Evolutionary conservation across 2,113 vertebrate genomes (phyloP).

Genomic region (Dissostichus mawsoni): DNA sequence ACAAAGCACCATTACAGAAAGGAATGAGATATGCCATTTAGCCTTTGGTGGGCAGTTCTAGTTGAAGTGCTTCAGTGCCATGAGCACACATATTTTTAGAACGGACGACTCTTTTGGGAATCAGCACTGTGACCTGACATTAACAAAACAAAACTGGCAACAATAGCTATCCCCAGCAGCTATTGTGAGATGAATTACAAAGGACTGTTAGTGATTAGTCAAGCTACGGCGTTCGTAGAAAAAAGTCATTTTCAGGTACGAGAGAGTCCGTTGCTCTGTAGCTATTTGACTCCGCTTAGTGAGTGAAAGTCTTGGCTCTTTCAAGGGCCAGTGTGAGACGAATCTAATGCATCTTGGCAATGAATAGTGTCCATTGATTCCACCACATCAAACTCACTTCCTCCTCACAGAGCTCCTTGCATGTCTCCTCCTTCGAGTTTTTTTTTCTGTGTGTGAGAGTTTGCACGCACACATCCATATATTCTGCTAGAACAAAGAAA

Average conservation of each 20-base stretch:
- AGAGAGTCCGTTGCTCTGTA: constrained; percentile 4
- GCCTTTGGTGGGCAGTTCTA: constrained; percentile 52
- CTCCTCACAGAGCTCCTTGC: constrained; percentile 60
- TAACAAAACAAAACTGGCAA: constrained; percentile 52
- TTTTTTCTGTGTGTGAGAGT: neutral
- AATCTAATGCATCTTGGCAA: constrained; percentile 67
- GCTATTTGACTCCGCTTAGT: constrained; percentile 32
- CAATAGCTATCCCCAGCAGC: constrained; percentile 42
- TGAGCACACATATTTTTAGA: constrained; percentile 57
- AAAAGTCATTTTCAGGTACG: constrained; percentile 15
- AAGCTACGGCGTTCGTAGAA: constrained; percentile 6
- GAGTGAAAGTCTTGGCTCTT: constrained; percentile 46
- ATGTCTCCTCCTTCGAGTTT: constrained; percentile 48
- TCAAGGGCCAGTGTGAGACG: constrained; percentile 57
- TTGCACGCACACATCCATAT: neutral
- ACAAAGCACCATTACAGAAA: constrained; percentile 40
- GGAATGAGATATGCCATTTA: constrained; percentile 54
- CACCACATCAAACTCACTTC: constrained; percentile 75
- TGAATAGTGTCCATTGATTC: constrained; percentile 80
- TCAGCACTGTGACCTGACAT: constrained; percentile 63
- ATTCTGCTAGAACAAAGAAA: constrained; percentile 45
- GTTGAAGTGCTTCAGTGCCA: constrained; percentile 42
- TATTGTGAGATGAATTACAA: constrained; percentile 45
- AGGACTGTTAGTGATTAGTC: constrained; percentile 44
- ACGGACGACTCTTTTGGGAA: constrained; percentile 44